Evolutionary conservation across 2,113 vertebrate species (phyloP), one percentile per base, ranked within the genome.

Genomic region (Channa maculata): DNA sequence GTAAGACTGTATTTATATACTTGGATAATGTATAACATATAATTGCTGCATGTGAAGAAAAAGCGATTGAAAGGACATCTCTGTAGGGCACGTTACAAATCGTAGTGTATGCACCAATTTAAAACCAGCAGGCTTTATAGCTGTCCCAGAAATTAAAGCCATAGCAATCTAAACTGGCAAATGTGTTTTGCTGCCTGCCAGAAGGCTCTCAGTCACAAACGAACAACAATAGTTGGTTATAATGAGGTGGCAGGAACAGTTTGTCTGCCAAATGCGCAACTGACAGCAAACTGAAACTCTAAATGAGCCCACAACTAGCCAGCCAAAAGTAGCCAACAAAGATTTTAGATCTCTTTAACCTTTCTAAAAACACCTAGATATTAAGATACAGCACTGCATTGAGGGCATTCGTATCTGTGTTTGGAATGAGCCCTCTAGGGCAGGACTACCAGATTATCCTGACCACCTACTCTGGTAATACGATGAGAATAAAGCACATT

Each of bases 221-320:
- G 50, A 75, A 11, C 13, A 58, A 33, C 50, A n/a, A 46, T 39
- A 75, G 57, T 51, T 12, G 13, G 12, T 66, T 11, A 24, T 71
- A 54, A 80, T 65, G 58, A 84, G 55, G 54, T 57, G 69, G 57
- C 65, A 71, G 39, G 37, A 75, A 68, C 48, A 74, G 60, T 38
- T 33, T 75, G 66, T 60, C 41, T 39, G 66, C 46, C 78, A 84
- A 54, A 45, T 75, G 77, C 44, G 38, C 15, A 34, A 58, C 61
- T 63, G 60, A 64, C 5, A n/a, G 72, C 49, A 75, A 63, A 72
- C 8, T 52, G 3, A 75, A 78, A 69, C 63, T 1, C 5, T 62
- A 53, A 80, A 49, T 5, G 54, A 43, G 41, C 13, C 52, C 51
- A 53, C 50, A 64, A 51, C 45, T 61, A 55, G 52, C 59, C 41